These are phyloP conservation scores for Ceratoteleas bidentatus DNA, from an alignment of 1,140 invertebrate species.

Conservation along the genomic window DNA sequence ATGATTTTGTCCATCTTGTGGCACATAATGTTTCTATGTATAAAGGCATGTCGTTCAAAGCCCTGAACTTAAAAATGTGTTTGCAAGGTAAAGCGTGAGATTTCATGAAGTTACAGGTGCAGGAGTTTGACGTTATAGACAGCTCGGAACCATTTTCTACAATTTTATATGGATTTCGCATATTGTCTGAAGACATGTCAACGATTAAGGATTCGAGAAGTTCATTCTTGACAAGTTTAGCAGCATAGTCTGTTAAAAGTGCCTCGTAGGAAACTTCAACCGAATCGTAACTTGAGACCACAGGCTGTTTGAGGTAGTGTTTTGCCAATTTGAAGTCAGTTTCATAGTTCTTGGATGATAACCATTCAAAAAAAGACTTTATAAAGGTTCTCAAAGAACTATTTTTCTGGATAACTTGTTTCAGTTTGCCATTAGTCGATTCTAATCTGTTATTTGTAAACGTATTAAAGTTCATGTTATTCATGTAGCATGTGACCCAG, in stretches of 20 bases:
- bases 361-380: background rate
- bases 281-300: background rate
- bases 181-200: background rate
- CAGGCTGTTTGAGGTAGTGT: background rate
- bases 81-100: slow-evolving; percentile 8
- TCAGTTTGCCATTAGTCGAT: background rate
- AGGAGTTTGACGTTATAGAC: background rate
- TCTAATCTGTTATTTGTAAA: slow-evolving; percentile 3
- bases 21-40: slow-evolving; percentile 10
- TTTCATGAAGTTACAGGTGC: slow-evolving; percentile 3
- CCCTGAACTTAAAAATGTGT: slow-evolving; percentile 17
- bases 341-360: background rate
- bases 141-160: background rate
- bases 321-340: background rate
- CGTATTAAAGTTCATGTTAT: background rate
- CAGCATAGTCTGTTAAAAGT: slow-evolving; percentile 1
- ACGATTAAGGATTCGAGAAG: background rate
- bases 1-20: slow-evolving; percentile 8
- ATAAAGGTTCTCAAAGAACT: background rate
- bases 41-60: background rate
- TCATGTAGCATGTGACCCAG: slow-evolving; percentile 1
- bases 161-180: background rate
- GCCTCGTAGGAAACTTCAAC: background rate
- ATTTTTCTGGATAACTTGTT: background rate
- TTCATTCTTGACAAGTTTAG: slow-evolving; percentile 4